Base-by-base conservation (phyloP, 1,140 invertebrate species). In the Eupeodes corollae region DNA sequence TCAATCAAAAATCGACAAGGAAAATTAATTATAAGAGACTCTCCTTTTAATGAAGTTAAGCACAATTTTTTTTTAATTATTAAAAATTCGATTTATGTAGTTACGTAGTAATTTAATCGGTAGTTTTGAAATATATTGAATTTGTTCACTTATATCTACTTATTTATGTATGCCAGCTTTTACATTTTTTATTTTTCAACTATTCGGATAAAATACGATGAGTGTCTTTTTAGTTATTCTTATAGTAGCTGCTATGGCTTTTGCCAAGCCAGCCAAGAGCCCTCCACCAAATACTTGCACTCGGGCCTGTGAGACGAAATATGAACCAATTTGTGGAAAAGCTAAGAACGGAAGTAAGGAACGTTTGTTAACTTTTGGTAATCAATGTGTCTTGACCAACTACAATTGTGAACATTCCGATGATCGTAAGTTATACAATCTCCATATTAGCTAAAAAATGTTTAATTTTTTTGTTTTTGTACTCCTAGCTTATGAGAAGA, bases 351-450 rank as follows among this genome's bases (percentile, higher is more conserved):
- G 61, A 32, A 61, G 41, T 49, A 66, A 66, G 56, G 61, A 64
- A 19, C 53, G 55, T 12, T 51, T 66, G 1, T 6, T 66, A 3
- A 66, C 63, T 8, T 66, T 66, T 45, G 63, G 63, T 33, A 66
- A 52, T 45, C 47, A 50, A 3, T 66, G 63, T 32, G 63, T 66
- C 12, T 55, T 66, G 61, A 42, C 49, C 41, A 66, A 63, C 39
- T 66, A 63, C 50, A 66, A 66, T 41, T 66, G 63, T 44, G 56
- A 63, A 34, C 63, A 66, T 26, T 49, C 53, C 15, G 61, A 66
- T 37, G 63, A 61, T 50, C 63, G 63, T 66, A 46, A 61, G 59
- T 42, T 6, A 32, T 13, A 13, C 16, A 26, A 19, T 32, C 32
- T 37, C 13, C 21, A 34, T 44, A 38, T 31, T 31, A 26, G 12